Conservation (phyloP, 2,797 vertebrate genomes). For the Sebastes matsubarae region DNA sequence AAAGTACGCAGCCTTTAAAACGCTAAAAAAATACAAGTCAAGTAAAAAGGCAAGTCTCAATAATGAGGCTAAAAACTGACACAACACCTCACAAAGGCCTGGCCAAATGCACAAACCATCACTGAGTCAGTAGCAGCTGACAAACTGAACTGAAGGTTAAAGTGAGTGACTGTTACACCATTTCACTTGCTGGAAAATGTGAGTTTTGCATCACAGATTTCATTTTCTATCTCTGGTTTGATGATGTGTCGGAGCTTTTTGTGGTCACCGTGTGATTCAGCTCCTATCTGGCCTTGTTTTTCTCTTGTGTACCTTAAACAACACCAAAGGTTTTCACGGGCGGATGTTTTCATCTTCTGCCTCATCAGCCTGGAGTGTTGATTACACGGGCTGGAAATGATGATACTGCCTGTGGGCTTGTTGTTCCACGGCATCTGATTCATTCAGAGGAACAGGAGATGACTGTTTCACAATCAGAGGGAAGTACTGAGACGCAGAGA, state of each 20-base stretch:
- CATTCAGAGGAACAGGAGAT: slow-evolving; percentile 50
- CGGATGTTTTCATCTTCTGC: slow-evolving; percentile 69
- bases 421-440: slow-evolving; percentile 61
- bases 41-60: background rate
- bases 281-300: slow-evolving; percentile 55
- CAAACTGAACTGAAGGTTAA: slow-evolving; percentile 36
- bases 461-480: slow-evolving; percentile 55
- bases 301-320: slow-evolving; percentile 36
- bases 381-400: slow-evolving; percentile 61
- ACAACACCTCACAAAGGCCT: background rate
- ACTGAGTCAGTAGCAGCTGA: slow-evolving; percentile 6
- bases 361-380: slow-evolving; percentile 69
- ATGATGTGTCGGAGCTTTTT: slow-evolving; percentile 11
- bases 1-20: too few species aligned
- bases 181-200: slow-evolving; percentile 39
- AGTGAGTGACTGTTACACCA: slow-evolving; percentile 29
- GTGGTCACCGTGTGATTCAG: slow-evolving; percentile 54
- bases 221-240: background rate
- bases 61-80: background rate
- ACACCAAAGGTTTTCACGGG: slow-evolving; percentile 56
- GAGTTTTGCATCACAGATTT: slow-evolving; percentile 18
- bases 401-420: slow-evolving; percentile 58
- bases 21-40: too few species aligned
- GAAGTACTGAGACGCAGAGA: slow-evolving; percentile 11
- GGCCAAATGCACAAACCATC: background rate